phyloP scores from a whole-genome alignment of 2,113 vertebrate species.

The Nibea albiflora region DNA sequence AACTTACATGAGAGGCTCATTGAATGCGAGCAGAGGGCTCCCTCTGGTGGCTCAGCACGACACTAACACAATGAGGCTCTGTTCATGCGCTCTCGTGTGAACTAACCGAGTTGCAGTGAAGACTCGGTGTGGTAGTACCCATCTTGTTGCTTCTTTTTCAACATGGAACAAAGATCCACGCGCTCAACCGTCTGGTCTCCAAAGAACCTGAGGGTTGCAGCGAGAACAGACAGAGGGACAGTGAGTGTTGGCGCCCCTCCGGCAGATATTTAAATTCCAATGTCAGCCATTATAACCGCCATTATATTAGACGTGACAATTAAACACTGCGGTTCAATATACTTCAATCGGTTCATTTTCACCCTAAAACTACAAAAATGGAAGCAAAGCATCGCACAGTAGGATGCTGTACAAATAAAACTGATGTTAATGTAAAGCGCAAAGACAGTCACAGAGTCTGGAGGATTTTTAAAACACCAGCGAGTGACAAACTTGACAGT shows the following conservation, averaged over 20 bases:
- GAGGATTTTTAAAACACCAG: neutral
- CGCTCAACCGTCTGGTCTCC: slow-evolving; percentile 89
- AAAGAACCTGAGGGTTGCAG: slow-evolving; percentile 83
- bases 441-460: neutral
- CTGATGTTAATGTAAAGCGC: neutral
- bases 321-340: neutral
- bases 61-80: neutral
- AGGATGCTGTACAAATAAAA: neutral
- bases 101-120: slow-evolving; percentile 91
- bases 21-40: slow-evolving; percentile 2
- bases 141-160: slow-evolving; percentile 91
- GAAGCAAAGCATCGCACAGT: neutral
- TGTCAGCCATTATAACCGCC: neutral
- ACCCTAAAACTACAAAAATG: neutral
- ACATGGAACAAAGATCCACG: slow-evolving; percentile 96
- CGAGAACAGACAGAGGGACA: neutral
- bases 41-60: slow-evolving; percentile 53
- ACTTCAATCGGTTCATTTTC: neutral
- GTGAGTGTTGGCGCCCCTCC: neutral
- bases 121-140: slow-evolving; percentile 95
- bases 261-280: neutral
- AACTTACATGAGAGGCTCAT: neutral
- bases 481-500: neutral
- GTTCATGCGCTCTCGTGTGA: neutral
- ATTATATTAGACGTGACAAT: slow-evolving; percentile 3